Evolutionary conservation across 1,140 invertebrate genomes (phyloP).

Genomic region (Zaprionus davidi): DNA sequence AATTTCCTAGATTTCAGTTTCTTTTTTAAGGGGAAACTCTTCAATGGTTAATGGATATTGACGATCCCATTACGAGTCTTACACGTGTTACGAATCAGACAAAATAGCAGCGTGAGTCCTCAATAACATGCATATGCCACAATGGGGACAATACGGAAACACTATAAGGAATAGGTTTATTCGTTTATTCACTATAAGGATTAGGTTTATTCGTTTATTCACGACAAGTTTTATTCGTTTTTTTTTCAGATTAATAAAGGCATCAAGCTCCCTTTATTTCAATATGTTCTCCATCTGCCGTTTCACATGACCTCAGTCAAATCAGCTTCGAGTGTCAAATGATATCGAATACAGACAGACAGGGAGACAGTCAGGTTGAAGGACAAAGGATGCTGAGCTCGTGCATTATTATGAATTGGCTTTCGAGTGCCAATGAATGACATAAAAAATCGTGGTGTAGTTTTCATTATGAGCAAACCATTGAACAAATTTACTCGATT

Average conservation of each 20-base stretch:
- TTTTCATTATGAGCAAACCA: conserved; percentile 69
- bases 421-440: conserved; percentile 72
- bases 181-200: neutral
- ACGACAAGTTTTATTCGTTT: neutral
- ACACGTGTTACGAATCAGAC: conserved; percentile 27
- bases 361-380: neutral
- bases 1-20: conserved; percentile 61
- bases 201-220: neutral
- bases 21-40: conserved; percentile 41
- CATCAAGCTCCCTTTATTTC: neutral
- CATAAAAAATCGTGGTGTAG: conserved; percentile 65
- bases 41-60: conserved; percentile 49
- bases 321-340: conserved; percentile 49
- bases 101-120: conserved; percentile 3
- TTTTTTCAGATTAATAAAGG: neutral
- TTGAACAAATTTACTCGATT: conserved; percentile 71
- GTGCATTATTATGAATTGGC: conserved; percentile 59
- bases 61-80: conserved; percentile 24
- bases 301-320: conserved; percentile 58
- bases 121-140: neutral
- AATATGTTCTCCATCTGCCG: conserved; percentile 48
- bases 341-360: neutral
- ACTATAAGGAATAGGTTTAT: neutral
- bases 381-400: conserved; percentile 7
- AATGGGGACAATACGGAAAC: neutral